A percentile compares a stretch with the other conserved stretches of the same genome.
These are phyloP conservation scores for Drosophila melanogaster DNA, from an alignment of 1,140 invertebrate genomes.

Conservation along the genomic window Release_6_plus_ISO1_MT NT_037436.4:21691001-21691500, in stretches of 20 bases:
- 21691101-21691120: constrained; percentile 82
- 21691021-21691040: constrained; percentile 80
- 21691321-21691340: constrained; percentile 25
- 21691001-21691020: constrained; percentile 72
- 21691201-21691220: neutral
- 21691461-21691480: constrained; percentile 14
- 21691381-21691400: constrained; percentile 81
- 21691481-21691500: neutral
- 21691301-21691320: constrained; percentile 20
- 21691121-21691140: constrained; percentile 81
- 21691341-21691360: constrained; percentile 74
- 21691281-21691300: constrained; percentile 16
- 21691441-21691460: constrained; percentile 25
- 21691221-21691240: constrained; percentile 47
- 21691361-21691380: constrained; percentile 82
- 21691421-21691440: constrained; percentile 42
- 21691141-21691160: constrained; percentile 76
- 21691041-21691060: constrained; percentile 78
- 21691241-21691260: constrained; percentile 79
- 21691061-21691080: constrained; percentile 80
- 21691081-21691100: constrained; percentile 78
- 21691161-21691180: constrained; percentile 17
- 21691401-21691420: constrained; percentile 56
- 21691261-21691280: constrained; percentile 37
- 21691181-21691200: neutral